These are phyloP conservation scores for Cherax quadricarinatus DNA, from an alignment of 1,140 invertebrate species.

Conservation along the genomic window DNA sequence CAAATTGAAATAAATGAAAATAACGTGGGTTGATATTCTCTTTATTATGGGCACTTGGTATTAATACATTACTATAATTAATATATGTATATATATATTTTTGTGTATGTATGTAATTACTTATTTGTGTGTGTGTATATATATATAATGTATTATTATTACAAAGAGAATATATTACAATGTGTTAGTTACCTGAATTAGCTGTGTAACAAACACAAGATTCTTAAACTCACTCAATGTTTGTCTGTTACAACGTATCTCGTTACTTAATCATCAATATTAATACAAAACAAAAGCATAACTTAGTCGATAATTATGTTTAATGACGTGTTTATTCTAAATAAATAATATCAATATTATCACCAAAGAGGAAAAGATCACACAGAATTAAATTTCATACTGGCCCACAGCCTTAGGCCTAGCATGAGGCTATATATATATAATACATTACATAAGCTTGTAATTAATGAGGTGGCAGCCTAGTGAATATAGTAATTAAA, in stretches of 20 bases:
- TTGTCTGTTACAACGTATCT: background rate
- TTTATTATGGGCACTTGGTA: constrained; percentile 69
- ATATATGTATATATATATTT: constrained; percentile 56
- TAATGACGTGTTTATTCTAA: background rate
- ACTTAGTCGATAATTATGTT: background rate
- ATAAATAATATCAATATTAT: background rate
- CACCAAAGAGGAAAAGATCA: background rate
- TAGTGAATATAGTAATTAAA: constrained; percentile 20
- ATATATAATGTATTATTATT: constrained; percentile 38
- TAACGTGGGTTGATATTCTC: constrained; percentile 37
- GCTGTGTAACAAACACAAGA: constrained; percentile 49
- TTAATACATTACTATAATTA: constrained; percentile 65
- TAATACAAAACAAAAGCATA: background rate
- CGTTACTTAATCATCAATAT: background rate
- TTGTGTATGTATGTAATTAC: constrained; percentile 24
- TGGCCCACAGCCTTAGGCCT: constrained; percentile 63
- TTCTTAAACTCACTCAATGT: constrained; percentile 17
- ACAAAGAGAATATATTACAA: constrained; percentile 56
- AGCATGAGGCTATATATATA: constrained; percentile 2
- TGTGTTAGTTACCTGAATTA: constrained; percentile 58
- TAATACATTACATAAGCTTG: constrained; percentile 3
- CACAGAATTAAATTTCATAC: constrained; percentile 2
- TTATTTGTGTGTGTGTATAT: constrained; percentile 53
- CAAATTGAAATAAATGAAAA: too few species aligned
- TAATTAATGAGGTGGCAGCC: constrained; percentile 8